These are phyloP conservation scores for Baronia brevicornis DNA, from an alignment of 2,888 invertebrate species.

Conservation along the genomic window DNA sequence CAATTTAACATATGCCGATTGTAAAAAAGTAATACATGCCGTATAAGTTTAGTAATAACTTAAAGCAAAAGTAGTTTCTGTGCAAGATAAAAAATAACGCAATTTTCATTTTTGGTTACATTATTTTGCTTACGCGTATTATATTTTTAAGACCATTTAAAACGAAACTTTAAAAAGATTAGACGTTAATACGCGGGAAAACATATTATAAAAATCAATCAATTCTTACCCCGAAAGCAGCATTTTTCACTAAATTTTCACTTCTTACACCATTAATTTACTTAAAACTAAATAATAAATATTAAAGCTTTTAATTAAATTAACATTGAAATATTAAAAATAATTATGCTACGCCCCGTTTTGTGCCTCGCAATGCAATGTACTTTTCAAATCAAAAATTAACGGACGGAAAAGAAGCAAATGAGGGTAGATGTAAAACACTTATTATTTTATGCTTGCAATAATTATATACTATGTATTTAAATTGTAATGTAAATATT, in stretches of 20 bases:
- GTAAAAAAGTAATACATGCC: too few relatives aligned
- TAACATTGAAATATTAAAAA: slow-evolving; percentile 16
- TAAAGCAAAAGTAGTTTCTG: too few relatives aligned
- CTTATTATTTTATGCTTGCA: slow-evolving; percentile 7
- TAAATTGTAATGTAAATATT: too few relatives aligned
- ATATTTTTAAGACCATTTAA: too few relatives aligned
- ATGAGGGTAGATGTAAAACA: slow-evolving; percentile 22
- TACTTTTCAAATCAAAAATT: slow-evolving; percentile 31
- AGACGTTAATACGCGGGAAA: too few relatives aligned
- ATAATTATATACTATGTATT: too few relatives aligned
- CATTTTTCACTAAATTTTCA: slow-evolving; percentile 37
- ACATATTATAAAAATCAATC: slow-evolving; percentile 9
- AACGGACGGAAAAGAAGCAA: slow-evolving; percentile 17
- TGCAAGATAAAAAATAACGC: too few relatives aligned
- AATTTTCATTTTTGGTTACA: too few relatives aligned
- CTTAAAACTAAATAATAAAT: slow-evolving; percentile 26
- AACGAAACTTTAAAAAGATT: too few relatives aligned
- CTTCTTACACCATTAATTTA: slow-evolving; percentile 34
- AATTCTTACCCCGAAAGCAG: slow-evolving; percentile 51
- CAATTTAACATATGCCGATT: too few relatives aligned
- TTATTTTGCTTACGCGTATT: too few relatives aligned
- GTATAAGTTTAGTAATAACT: too few relatives aligned
- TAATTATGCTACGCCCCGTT: slow-evolving; percentile 35
- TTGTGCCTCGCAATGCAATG: slow-evolving; percentile 55
- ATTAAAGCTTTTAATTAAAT: slow-evolving; percentile 19